Evolutionary conservation across 1,140 invertebrate species (phyloP).

Genomic region (Drosophila ananassae): DNA sequence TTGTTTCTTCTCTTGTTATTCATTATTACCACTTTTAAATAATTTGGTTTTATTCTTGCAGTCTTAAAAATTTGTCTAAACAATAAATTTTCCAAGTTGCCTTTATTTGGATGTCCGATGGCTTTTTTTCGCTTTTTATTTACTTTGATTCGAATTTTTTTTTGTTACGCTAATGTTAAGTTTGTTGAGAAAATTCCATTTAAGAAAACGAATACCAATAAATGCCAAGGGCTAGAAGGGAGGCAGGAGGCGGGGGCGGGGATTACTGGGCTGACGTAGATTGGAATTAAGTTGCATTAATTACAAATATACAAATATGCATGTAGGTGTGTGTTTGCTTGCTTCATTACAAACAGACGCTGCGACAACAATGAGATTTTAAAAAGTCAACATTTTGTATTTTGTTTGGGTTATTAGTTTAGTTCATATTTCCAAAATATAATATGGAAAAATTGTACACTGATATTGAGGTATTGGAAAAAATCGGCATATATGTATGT

Average conservation of each 20-base stretch:
- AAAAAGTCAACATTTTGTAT: constrained; percentile 63
- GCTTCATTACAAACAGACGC: constrained; percentile 44
- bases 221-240: constrained; percentile 40
- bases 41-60: constrained; percentile 77
- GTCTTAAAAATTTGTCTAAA: constrained; percentile 83
- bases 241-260: background rate
- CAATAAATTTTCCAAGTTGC: constrained; percentile 77
- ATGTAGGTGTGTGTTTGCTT: constrained; percentile 23
- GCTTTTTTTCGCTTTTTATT: constrained; percentile 8
- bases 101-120: constrained; percentile 32
- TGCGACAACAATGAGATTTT: constrained; percentile 77
- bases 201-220: constrained; percentile 60
- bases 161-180: constrained; percentile 55
- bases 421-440: constrained; percentile 67
- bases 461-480: constrained; percentile 83
- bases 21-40: constrained; percentile 76
- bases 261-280: constrained; percentile 26
- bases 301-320: constrained; percentile 47
- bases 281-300: constrained; percentile 36
- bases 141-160: constrained; percentile 27
- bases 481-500: constrained; percentile 78
- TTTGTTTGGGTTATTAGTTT: constrained; percentile 50
- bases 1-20: constrained; percentile 42
- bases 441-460: constrained; percentile 82
- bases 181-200: constrained; percentile 63